Percentiles rank a stretch among this genome's conserved stretches.
phyloP scores from a whole-genome alignment of 2,888 invertebrate species.

The Aproaerema taeniolella region DNA sequence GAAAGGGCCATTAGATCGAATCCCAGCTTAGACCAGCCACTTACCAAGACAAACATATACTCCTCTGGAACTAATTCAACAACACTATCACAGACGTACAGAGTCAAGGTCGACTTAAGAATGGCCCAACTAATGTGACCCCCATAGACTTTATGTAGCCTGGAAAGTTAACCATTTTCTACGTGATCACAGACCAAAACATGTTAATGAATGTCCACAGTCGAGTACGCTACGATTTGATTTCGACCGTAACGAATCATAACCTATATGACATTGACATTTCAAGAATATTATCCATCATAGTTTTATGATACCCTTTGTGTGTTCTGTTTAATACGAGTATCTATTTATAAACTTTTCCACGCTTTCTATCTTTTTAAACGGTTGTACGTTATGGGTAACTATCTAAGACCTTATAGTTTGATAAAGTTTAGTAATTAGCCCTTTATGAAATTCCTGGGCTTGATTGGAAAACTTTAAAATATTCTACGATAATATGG shows the following conservation, averaged over 20 bases:
- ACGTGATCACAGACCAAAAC: slow-evolving; percentile 54
- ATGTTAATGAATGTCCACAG: slow-evolving; percentile 51
- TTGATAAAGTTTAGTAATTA: no score
- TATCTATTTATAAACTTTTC: no score
- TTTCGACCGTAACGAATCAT: slow-evolving; percentile 39
- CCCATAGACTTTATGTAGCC: slow-evolving; percentile 47
- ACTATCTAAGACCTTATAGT: no score
- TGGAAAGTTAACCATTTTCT: slow-evolving; percentile 61
- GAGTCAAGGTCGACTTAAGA: slow-evolving; percentile 45
- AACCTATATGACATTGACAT: slow-evolving; percentile 8
- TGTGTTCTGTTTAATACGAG: no score
- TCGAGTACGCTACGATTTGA: slow-evolving; percentile 29
- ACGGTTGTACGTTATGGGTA: no score
- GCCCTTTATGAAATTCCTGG: no score
- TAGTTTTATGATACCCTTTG: no score
- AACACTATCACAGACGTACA: slow-evolving; percentile 24
- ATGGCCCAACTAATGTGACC: slow-evolving; percentile 40
- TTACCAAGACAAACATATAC: no score
- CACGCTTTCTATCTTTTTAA: no score
- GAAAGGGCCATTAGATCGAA: slow-evolving; percentile 13
- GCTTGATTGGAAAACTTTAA: no score
- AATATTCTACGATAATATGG: no score
- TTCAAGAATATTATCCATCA: not conserved
- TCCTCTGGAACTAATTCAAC: not conserved
- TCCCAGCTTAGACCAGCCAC: slow-evolving; percentile 24